These are phyloP conservation scores for Drosophila monieri DNA, from an alignment of 2,888 invertebrate genomes.

Conservation along the genomic window DNA sequence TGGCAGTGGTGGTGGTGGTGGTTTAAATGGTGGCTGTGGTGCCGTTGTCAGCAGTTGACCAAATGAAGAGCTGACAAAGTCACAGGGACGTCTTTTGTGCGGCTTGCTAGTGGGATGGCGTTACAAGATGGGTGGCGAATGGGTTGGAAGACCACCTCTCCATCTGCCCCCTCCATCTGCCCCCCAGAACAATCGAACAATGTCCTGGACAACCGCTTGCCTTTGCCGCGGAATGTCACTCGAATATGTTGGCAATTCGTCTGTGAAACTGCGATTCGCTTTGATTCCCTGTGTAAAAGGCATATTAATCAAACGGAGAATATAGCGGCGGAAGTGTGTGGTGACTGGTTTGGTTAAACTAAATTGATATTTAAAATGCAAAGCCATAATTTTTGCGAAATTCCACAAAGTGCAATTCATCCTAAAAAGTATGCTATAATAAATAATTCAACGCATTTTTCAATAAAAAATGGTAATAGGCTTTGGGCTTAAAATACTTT, in stretches of 20 bases:
- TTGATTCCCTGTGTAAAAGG: slow-evolving; percentile 12
- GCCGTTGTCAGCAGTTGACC: slow-evolving; percentile 67
- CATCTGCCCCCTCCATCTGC: not conserved
- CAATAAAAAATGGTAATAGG: slow-evolving; percentile 1
- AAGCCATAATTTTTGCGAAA: not conserved
- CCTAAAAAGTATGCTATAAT: slow-evolving; percentile 1
- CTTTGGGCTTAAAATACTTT: not conserved
- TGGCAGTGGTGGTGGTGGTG: slow-evolving; percentile 12
- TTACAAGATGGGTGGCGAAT: slow-evolving; percentile 25
- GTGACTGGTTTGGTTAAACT: not conserved
- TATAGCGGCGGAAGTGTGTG: slow-evolving; percentile 16
- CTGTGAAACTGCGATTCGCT: slow-evolving; percentile 12
- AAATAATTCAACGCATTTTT: not conserved
- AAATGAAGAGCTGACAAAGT: slow-evolving; percentile 70
- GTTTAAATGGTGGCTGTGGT: slow-evolving; percentile 20
- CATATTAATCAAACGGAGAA: slow-evolving; percentile 21
- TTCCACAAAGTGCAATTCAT: not conserved
- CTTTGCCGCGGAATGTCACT: slow-evolving; percentile 22
- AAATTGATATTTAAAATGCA: not conserved
- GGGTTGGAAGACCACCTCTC: not conserved
- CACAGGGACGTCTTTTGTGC: slow-evolving; percentile 51
- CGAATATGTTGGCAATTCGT: slow-evolving; percentile 4
- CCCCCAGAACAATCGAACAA: slow-evolving; percentile 21
- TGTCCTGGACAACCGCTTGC: slow-evolving; percentile 32
- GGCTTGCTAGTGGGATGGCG: slow-evolving; percentile 34